phyloP scores from a whole-genome alignment of 1,140 invertebrate species.

The Hesperophylax magnus region DNA sequence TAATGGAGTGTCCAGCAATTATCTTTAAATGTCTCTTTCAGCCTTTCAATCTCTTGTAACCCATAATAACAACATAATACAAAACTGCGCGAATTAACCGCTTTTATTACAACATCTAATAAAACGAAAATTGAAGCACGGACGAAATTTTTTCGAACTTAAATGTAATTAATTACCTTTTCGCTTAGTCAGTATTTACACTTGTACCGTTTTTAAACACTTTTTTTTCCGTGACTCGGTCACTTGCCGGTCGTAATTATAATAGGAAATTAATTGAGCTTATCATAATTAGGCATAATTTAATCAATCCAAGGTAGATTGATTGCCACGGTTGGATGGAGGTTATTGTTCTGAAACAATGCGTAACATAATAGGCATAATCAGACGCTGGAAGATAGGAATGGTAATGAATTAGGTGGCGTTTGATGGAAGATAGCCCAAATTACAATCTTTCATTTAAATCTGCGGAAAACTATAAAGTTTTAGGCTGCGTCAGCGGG shows the following conservation, averaged over 20 bases:
- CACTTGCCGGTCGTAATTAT: constrained; percentile 2
- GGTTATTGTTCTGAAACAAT: constrained; percentile 23
- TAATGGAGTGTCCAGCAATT: too few species aligned
- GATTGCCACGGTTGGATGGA: constrained; percentile 3
- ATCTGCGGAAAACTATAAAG: too few species aligned
- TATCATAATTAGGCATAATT: neutral
- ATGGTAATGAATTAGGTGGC: neutral
- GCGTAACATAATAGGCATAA: neutral
- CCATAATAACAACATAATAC: too few species aligned
- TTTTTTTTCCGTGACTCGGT: neutral
- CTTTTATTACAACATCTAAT: too few species aligned
- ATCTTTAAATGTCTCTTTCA: too few species aligned
- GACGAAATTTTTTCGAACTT: too few species aligned
- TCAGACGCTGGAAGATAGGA: neutral
- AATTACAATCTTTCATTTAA: neutral
- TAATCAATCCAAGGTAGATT: neutral
- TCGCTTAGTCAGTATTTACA: neutral
- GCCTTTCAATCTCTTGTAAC: too few species aligned
- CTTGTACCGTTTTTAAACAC: neutral
- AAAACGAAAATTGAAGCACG: too few species aligned
- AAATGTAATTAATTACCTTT: too few species aligned
- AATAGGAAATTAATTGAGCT: constrained; percentile 4
- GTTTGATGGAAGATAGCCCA: neutral
- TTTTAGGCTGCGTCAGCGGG: too few species aligned
- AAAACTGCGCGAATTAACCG: too few species aligned